A percentile compares a stretch with the other conserved stretches of the same genome.
Evolutionary conservation across 1,140 invertebrate species (phyloP).

Genomic region (Mactra quadrangularis): DNA sequence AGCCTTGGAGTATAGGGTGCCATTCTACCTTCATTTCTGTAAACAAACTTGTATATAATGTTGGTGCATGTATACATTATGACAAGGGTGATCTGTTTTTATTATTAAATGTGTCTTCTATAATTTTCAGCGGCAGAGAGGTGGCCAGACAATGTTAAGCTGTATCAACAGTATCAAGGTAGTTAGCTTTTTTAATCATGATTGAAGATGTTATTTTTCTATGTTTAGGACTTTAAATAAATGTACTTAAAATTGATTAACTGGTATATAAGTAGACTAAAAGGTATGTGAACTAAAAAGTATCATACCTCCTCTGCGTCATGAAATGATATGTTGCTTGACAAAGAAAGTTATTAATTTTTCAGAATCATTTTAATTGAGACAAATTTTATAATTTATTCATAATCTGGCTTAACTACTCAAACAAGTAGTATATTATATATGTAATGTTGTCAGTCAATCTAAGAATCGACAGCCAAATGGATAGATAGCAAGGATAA

Average conservation of each 20-base stretch:
- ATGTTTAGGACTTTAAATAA: not conserved
- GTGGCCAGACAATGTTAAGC: constrained; percentile 93
- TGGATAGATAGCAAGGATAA: too few species aligned
- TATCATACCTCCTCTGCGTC: not conserved
- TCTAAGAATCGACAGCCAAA: too few species aligned
- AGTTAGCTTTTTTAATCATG: constrained; percentile 35
- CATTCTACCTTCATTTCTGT: not conserved
- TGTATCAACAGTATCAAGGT: constrained; percentile 93
- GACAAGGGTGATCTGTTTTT: not conserved
- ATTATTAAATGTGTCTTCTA: constrained; percentile 5
- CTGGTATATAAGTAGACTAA: not conserved
- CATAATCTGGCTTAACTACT: too few species aligned
- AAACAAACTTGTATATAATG: not conserved
- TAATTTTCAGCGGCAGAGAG: constrained; percentile 87
- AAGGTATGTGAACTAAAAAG: not conserved
- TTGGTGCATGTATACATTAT: not conserved
- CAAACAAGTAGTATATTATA: too few species aligned
- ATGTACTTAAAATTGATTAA: not conserved
- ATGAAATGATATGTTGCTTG: not conserved
- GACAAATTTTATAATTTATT: too few species aligned
- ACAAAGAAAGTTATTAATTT: not conserved
- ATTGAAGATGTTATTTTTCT: not conserved
- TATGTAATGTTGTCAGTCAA: too few species aligned
- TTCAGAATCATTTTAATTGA: too few species aligned
- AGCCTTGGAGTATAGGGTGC: not conserved